phyloP scores from a whole-genome alignment of 2,888 invertebrate genomes.

The Zeuzera pyrina region DNA sequence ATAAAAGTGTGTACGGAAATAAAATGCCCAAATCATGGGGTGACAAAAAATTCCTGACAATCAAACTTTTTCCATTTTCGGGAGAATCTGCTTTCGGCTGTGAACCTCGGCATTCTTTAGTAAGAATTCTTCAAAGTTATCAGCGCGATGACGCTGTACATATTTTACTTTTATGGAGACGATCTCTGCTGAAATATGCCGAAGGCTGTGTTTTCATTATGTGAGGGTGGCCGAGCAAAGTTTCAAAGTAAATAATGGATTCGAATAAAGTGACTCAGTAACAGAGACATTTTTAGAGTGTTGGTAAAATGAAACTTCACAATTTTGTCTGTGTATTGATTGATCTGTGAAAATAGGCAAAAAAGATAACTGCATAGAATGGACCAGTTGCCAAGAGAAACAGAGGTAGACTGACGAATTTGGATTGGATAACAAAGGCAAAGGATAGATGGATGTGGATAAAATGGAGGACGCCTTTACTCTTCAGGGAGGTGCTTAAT shows the following conservation, averaged over 20 bases:
- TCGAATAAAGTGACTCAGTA: not conserved
- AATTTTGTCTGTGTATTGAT: no score
- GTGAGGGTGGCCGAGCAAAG: no score
- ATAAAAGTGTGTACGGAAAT: slow-evolving; percentile 23
- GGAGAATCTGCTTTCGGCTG: slow-evolving; percentile 40
- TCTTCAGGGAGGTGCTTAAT: no score
- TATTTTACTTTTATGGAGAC: slow-evolving; percentile 1
- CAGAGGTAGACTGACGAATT: no score
- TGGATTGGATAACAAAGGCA: no score
- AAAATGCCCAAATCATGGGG: slow-evolving; percentile 50
- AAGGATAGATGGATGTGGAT: no score
- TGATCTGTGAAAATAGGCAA: no score
- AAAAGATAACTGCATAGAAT: no score
- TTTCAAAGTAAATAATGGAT: no score
- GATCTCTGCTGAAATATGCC: not conserved
- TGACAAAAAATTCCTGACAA: slow-evolving; percentile 55
- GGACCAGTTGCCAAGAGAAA: no score
- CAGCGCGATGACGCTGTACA: not conserved
- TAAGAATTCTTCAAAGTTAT: slow-evolving; percentile 1
- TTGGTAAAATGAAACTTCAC: not conserved
- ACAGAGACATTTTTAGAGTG: not conserved
- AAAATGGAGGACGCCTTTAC: no score
- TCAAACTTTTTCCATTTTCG: slow-evolving; percentile 68
- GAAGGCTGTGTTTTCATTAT: no score
- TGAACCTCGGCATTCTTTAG: slow-evolving; percentile 1